A percentile compares a stretch with the other conserved stretches of the same genome.
These are phyloP conservation scores for Manis pentadactyla DNA, from an alignment of 2,797 vertebrate genomes.

Conservation along the genomic window DNA sequence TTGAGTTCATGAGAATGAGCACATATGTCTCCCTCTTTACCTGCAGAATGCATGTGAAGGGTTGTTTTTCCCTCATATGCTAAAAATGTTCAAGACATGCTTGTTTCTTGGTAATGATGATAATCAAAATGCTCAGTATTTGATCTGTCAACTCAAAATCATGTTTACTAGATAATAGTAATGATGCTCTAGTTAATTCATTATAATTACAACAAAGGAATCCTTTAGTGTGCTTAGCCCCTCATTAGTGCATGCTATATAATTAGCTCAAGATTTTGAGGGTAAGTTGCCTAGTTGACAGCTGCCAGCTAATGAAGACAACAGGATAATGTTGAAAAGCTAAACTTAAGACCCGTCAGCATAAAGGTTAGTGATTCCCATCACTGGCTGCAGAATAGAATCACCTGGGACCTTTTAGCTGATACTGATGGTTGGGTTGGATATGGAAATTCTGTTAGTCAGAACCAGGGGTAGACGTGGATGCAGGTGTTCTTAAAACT, in stretches of 20 bases:
- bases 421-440: background rate
- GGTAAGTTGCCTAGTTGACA: background rate
- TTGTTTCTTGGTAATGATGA: background rate
- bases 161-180: background rate
- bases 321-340: background rate
- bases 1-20: background rate
- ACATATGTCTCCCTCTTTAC: background rate
- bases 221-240: background rate
- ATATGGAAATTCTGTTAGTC: background rate
- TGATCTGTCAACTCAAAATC: background rate
- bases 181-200: background rate
- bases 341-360: background rate
- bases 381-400: background rate
- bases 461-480: background rate
- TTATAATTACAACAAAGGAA: background rate
- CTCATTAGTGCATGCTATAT: background rate
- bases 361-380: conserved; percentile 34
- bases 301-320: background rate
- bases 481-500: background rate
- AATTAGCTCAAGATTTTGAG: background rate
- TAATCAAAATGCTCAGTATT: background rate
- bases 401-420: background rate
- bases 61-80: background rate
- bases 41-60: background rate
- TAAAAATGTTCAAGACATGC: background rate